Evolutionary conservation across 2,888 invertebrate genomes (phyloP).

Genomic region (Amphipyra tragopoginis): DNA sequence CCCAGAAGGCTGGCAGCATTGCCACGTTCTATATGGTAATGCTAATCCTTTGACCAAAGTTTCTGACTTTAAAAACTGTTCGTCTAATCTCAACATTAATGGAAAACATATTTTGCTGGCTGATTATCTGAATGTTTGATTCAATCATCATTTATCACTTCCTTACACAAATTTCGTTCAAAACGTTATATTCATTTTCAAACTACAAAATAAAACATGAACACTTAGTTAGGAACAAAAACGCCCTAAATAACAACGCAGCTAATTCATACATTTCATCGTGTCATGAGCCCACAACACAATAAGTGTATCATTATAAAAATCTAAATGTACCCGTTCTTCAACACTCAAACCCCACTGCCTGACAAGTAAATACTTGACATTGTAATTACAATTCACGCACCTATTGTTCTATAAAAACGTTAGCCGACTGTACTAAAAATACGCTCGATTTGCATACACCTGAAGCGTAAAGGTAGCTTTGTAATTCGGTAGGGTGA

Average conservation of each 20-base stretch:
- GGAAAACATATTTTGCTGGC: too few relatives aligned
- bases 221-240: constrained; percentile 16
- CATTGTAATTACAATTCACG: constrained; percentile 77
- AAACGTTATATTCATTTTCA: background rate
- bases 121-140: too few relatives aligned
- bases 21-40: too few relatives aligned
- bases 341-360: constrained; percentile 61
- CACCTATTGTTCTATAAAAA: constrained; percentile 77
- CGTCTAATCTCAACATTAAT: too few relatives aligned
- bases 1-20: too few relatives aligned
- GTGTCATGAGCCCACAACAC: constrained; percentile 48
- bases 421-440: constrained; percentile 43
- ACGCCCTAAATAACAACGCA: constrained; percentile 34
- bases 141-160: too few relatives aligned
- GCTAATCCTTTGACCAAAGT: too few relatives aligned
- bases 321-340: constrained; percentile 60
- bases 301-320: constrained; percentile 61
- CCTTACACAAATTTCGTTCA: too few relatives aligned
- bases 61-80: too few relatives aligned
- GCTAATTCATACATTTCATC: constrained; percentile 58
- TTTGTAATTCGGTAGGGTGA: constrained; percentile 62
- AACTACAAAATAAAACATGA: constrained; percentile 4
- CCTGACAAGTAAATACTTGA: constrained; percentile 82
- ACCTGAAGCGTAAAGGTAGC: constrained; percentile 23
- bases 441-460: constrained; percentile 47